A percentile compares a stretch with the other conserved stretches of the same genome.
Evolutionary conservation across 2,888 invertebrate genomes (phyloP).

Genomic region (Brachyptera putata): DNA sequence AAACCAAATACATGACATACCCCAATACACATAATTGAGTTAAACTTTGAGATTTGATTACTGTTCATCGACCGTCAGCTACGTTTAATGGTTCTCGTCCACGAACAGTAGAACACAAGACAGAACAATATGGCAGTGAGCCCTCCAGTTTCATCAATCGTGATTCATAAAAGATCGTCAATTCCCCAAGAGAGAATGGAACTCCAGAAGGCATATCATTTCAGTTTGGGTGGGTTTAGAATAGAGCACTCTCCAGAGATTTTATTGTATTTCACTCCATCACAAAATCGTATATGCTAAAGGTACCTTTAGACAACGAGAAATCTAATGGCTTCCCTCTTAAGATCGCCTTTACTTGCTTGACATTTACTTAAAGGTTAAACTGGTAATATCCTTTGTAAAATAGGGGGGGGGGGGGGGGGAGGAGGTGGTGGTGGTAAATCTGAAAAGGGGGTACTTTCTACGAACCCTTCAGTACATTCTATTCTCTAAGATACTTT

Average conservation of each 20-base stretch:
- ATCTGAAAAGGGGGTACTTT: conserved; percentile 25
- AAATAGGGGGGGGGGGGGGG: conserved; percentile 11
- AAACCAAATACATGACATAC: too few species aligned
- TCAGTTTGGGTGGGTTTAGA: neutral
- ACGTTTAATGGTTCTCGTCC: too few species aligned
- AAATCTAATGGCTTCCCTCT: conserved; percentile 6
- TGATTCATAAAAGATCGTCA: neutral
- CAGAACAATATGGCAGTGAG: too few species aligned
- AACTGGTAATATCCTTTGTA: conserved; percentile 24
- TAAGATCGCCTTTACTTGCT: conserved; percentile 25
- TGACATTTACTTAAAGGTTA: conserved; percentile 33
- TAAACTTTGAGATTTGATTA: too few species aligned
- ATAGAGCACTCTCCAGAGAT: conserved; percentile 9
- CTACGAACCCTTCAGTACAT: conserved; percentile 6
- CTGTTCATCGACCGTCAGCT: too few species aligned
- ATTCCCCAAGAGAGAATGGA: neutral
- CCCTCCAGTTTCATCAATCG: neutral
- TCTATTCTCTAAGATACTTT: conserved; percentile 24
- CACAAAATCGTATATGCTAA: neutral
- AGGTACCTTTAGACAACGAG: neutral
- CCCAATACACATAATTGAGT: too few species aligned
- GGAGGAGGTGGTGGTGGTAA: conserved; percentile 26
- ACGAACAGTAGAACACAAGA: too few species aligned
- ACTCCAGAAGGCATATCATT: conserved; percentile 5
- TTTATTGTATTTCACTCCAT: conserved; percentile 6